phyloP scores from a whole-genome alignment of 1,140 invertebrate genomes.

The Diploscapter pachys region DNA sequence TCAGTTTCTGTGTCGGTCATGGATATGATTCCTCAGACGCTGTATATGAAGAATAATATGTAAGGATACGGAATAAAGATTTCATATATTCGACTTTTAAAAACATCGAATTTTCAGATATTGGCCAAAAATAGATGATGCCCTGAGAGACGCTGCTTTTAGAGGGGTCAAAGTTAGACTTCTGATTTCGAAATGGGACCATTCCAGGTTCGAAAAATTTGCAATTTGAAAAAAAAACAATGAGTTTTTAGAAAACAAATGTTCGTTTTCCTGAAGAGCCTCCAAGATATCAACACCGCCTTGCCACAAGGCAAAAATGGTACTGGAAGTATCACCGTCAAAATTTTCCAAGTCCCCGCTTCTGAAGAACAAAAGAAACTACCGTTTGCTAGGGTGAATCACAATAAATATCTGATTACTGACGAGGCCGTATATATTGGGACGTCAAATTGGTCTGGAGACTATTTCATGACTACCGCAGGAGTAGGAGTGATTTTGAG shows the following conservation, averaged over 20 bases:
- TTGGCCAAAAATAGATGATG: slow-evolving; percentile 89
- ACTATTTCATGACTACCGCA: slow-evolving; percentile 87
- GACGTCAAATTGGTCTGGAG: slow-evolving; percentile 95
- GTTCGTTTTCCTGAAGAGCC: slow-evolving; percentile 75
- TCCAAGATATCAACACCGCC: slow-evolving; percentile 69
- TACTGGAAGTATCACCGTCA: neutral
- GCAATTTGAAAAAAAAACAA: too few species aligned
- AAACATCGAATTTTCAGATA: slow-evolving; percentile 65
- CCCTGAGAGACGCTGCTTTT: slow-evolving; percentile 76
- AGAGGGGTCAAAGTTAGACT: slow-evolving; percentile 74
- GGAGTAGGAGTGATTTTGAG: slow-evolving; percentile 68
- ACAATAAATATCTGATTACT: slow-evolving; percentile 99
- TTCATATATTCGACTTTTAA: neutral
- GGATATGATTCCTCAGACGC: slow-evolving; percentile 85
- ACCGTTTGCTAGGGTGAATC: slow-evolving; percentile 85
- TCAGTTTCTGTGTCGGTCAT: slow-evolving; percentile 91
- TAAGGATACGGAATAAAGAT: slow-evolving; percentile 6
- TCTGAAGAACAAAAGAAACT: slow-evolving; percentile 74
- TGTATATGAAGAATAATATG: slow-evolving; percentile 64
- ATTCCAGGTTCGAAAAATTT: slow-evolving; percentile 67
- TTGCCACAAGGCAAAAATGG: slow-evolving; percentile 14
- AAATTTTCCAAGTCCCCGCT: slow-evolving; percentile 61
- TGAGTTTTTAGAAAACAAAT: slow-evolving; percentile 60
- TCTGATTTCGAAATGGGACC: slow-evolving; percentile 82
- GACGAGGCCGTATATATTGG: slow-evolving; percentile 87